A percentile compares a stretch with the other conserved stretches of the same genome.
Evolutionary conservation across 2,797 vertebrate genomes (phyloP).

Genomic region (Podargus strigoides): DNA sequence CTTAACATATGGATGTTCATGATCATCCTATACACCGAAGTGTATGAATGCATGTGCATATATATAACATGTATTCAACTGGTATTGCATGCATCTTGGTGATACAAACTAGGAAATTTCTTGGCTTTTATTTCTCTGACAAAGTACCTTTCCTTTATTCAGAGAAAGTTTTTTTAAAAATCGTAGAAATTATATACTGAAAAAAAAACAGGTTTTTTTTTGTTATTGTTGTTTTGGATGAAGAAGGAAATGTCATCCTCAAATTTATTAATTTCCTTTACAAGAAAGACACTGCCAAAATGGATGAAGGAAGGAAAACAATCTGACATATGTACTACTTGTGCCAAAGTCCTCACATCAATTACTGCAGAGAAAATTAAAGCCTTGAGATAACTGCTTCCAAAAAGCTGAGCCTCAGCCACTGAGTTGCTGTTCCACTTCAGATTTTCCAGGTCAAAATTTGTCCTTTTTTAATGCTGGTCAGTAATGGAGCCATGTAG

Average conservation of each 20-base stretch:
- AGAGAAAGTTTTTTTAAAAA: neutral
- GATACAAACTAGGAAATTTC: neutral
- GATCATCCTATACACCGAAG: too few species aligned
- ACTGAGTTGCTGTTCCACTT: neutral
- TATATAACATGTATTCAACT: neutral
- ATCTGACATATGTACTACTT: neutral
- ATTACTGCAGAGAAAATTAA: neutral
- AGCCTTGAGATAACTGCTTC: neutral
- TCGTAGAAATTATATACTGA: neutral
- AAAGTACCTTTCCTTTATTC: neutral
- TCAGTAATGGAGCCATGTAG: rapidly evolving
- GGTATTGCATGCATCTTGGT: too few species aligned
- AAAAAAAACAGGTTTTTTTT: neutral
- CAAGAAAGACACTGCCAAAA: conserved; percentile 10
- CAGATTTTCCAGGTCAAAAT: neutral
- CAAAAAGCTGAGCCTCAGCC: neutral
- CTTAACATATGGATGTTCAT: neutral
- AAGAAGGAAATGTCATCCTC: conserved; percentile 16
- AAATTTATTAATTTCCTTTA: conserved; percentile 29
- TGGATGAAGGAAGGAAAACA: neutral
- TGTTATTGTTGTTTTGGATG: neutral
- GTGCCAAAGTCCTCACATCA: neutral
- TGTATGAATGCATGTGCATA: neutral
- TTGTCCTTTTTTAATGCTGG: neutral
- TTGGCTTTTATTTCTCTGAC: neutral